Base-by-base conservation (phyloP, 64 coral and sea anemone species). In the Pocillopora damicornis region DNA sequence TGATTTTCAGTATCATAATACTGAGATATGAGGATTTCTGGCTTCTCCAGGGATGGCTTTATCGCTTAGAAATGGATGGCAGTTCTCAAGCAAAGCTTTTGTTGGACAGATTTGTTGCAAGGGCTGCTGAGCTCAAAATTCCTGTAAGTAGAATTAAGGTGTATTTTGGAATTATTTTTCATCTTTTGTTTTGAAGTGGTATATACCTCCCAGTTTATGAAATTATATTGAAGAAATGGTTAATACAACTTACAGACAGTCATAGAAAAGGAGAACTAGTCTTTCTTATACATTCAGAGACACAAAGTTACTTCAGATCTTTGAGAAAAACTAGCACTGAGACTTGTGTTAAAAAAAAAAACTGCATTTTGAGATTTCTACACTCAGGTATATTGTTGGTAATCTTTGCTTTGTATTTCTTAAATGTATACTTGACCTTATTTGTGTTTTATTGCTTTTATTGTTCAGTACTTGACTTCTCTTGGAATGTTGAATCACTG, bases 61-160 rank as follows among this genome's bases (percentile, higher is more conserved):
- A 93, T 34, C 88, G 93, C 88, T 69, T 99, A 57, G 93, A 99
- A 58, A 83, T 95, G 56, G 90, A 93, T 45, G 97, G 97, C 57
- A 92, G 88, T 23, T 69, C 76, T 58, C 93, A 99, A 37, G 93
- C 97, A 30, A 92, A 94, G 74, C 82, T 81, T 16, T 74, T 99
- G 37, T 59, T 99, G 35, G 93, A 99, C n/a, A 95, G 97, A 91
- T 99, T 91, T 78, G 93, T 90, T 76, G 75, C 93, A 37, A 89
- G 93, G 18, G 97, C 97, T 37, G 79, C 82, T 73, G 97, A 99
- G 84, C 91, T 99, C 14, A 99, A 99, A 78, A 60, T 99, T 23
- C 97, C 93, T n/a, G 97, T 99, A 82, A 86, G 95, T 88, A 66
- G 63, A 67, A 67, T 16, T 51, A 51, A 51, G 42, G 42, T 1